phyloP scores from a whole-genome alignment of 2,888 invertebrate genomes.

The Noctua comes region DNA sequence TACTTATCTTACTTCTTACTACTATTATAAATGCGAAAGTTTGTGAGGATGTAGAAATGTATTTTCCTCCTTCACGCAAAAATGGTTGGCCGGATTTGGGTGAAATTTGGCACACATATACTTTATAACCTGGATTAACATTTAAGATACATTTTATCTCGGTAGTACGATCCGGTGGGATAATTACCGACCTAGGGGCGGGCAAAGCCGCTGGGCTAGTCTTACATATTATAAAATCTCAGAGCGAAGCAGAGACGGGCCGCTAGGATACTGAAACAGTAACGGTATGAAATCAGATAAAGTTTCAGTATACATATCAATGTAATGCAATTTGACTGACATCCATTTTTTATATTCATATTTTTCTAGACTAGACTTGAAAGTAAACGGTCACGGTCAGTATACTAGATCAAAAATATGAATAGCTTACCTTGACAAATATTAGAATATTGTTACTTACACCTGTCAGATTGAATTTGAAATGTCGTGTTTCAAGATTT shows the following conservation, averaged over 20 bases:
- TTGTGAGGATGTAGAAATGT: too few relatives aligned
- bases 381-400: conserved; percentile 68
- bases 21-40: too few relatives aligned
- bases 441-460: conserved; percentile 53
- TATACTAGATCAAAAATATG: conserved; percentile 61
- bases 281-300: neutral
- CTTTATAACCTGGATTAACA: too few relatives aligned
- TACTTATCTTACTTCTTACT: too few relatives aligned
- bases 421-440: conserved; percentile 63
- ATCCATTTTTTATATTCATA: conserved; percentile 55
- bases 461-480: conserved; percentile 43
- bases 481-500: conserved; percentile 26
- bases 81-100: too few relatives aligned
- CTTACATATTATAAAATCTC: too few relatives aligned
- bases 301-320: conserved; percentile 50
- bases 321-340: conserved; percentile 61
- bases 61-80: too few relatives aligned
- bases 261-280: neutral
- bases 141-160: too few relatives aligned
- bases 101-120: too few relatives aligned
- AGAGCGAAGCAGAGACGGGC: neutral
- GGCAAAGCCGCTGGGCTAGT: too few relatives aligned
- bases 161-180: too few relatives aligned
- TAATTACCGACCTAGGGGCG: too few relatives aligned
- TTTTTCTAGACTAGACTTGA: conserved; percentile 69